phyloP scores from a whole-genome alignment of 2,797 vertebrate genomes.

The Coregonus ussuriensis region DNA sequence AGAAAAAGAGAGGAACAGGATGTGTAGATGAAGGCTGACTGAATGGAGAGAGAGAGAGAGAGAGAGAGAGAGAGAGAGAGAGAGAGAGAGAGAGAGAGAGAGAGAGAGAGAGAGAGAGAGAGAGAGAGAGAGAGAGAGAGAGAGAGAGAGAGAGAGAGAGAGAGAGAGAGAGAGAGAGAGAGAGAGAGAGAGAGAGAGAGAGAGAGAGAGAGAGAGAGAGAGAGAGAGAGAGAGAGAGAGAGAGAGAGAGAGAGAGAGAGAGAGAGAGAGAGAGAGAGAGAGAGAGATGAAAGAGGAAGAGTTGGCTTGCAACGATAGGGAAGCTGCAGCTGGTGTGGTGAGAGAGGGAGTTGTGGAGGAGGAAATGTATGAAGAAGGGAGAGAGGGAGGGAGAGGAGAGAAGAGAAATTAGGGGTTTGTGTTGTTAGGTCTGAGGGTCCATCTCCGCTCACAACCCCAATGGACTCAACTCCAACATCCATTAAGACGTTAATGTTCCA shows the following conservation, averaged over 20 bases:
- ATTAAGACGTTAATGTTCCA: too few relatives aligned
- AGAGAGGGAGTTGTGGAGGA: conserved; percentile 46
- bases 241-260: too few relatives aligned
- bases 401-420: background rate
- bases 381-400: conserved; percentile 11
- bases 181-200: too few relatives aligned
- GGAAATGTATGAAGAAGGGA: conserved; percentile 41
- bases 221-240: too few relatives aligned
- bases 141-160: too few relatives aligned
- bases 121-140: too few relatives aligned
- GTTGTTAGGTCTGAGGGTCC: background rate
- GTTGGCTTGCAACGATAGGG: conserved; percentile 63
- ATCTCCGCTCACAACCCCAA: background rate
- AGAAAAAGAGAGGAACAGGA: conserved; percentile 62
- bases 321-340: conserved; percentile 70
- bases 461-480: background rate
- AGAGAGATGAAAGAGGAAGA: too few relatives aligned
- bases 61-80: conserved; percentile 19
- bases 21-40: conserved; percentile 67
- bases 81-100: too few relatives aligned
- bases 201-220: too few relatives aligned
- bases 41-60: conserved; percentile 43
- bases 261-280: too few relatives aligned
- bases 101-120: too few relatives aligned
- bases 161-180: too few relatives aligned